A percentile compares a stretch with the other conserved stretches of the same genome.
Conservation (phyloP, 2,888 invertebrate genomes). For the Drosophila monieri region DNA sequence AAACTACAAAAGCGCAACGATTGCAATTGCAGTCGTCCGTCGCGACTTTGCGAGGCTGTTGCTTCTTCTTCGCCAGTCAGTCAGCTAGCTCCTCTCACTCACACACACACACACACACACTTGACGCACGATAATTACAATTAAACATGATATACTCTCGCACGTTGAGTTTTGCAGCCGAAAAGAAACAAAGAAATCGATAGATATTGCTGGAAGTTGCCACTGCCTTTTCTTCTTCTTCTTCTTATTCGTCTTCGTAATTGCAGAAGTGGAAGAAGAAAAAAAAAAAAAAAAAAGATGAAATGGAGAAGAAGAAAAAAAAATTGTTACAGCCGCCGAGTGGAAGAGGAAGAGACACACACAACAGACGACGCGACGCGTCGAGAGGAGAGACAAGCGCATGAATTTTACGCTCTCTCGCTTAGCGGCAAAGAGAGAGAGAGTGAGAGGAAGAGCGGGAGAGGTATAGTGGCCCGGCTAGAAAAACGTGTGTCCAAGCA, state of each 20-base stretch:
- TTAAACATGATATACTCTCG: conserved; percentile 67
- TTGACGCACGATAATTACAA: conserved; percentile 65
- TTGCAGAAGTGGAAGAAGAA: conserved; percentile 44
- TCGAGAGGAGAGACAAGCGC: conserved; percentile 56
- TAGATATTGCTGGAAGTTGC: conserved; percentile 67
- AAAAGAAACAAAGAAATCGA: conserved; percentile 74
- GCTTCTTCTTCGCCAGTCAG: conserved; percentile 35
- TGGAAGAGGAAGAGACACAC: conserved; percentile 68
- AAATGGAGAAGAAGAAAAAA: conserved; percentile 46
- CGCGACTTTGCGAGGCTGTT: conserved; percentile 44
- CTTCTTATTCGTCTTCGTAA: conserved; percentile 23
- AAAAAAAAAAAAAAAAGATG: conserved; percentile 47
- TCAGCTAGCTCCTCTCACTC: conserved; percentile 22
- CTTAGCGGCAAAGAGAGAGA: conserved; percentile 44
- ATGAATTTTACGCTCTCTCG: conserved; percentile 75
- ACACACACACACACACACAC: conserved; percentile 21
- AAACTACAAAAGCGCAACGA: conserved; percentile 71
- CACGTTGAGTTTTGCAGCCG: conserved; percentile 30
- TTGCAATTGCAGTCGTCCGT: conserved; percentile 48
- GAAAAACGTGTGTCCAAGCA: conserved; percentile 69
- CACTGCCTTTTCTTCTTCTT: conserved; percentile 27
- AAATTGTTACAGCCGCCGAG: conserved; percentile 70
- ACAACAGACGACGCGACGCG: conserved; percentile 47
- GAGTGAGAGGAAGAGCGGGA: conserved; percentile 46
- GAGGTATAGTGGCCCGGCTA: conserved; percentile 66